Percentiles rank a stretch among this genome's conserved stretches.
These are phyloP conservation scores for Aphaenogaster rudis DNA, from an alignment of 1,140 invertebrate species.

Conservation along the genomic window DNA sequence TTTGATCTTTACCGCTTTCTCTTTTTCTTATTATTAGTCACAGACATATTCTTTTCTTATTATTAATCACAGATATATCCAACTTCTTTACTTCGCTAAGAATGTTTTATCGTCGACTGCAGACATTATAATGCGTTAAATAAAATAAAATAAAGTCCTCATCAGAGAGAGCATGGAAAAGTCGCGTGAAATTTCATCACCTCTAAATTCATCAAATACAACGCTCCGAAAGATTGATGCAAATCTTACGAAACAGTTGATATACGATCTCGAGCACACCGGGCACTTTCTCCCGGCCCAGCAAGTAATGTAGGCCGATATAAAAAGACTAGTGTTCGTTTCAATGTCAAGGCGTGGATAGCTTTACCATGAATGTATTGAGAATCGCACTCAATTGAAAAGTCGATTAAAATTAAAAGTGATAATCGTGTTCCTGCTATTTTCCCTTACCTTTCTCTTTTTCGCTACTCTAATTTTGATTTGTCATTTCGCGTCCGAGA, in stretches of 20 bases:
- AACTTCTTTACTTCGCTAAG: background rate
- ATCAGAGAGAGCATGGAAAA: background rate
- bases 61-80: background rate
- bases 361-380: background rate
- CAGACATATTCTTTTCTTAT: background rate
- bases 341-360: conserved; percentile 59
- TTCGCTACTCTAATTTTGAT: background rate
- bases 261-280: conserved; percentile 9
- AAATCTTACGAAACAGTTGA: conserved; percentile 49
- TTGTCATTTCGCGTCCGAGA: background rate
- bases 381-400: background rate
- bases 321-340: conserved; percentile 4
- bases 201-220: conserved; percentile 18
- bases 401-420: background rate
- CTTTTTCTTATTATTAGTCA: conserved; percentile 29
- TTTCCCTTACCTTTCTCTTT: background rate
- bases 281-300: conserved; percentile 38
- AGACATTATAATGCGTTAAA: background rate
- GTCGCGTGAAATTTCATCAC: background rate
- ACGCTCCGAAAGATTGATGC: conserved; percentile 26
- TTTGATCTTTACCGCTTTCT: conserved; percentile 35
- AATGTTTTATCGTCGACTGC: background rate
- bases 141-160: background rate
- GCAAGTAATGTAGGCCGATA: background rate
- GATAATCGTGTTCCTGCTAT: background rate